Base-by-base conservation (phyloP, 2,888 invertebrate species). In the Eupithecia inturbata region DNA sequence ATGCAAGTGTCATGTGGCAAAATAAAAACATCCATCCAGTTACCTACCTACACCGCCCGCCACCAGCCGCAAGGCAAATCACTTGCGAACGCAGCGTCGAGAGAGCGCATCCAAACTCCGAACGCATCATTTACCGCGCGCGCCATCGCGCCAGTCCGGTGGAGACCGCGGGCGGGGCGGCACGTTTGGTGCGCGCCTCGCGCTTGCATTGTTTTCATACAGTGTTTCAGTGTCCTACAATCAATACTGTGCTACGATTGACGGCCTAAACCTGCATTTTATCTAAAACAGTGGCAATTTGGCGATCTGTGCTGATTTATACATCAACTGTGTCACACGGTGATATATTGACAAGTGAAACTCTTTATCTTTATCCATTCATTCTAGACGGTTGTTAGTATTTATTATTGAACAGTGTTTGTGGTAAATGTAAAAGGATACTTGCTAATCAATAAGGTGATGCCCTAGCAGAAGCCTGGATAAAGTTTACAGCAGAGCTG, bases 141-240 rank as follows among this genome's bases (percentile, higher is more conserved):
- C 78, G 76, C 81, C 83, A 83, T n/a, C 36, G 22, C 36, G 82
- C 85, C 90, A 92, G 94, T 93, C 90, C 88, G 90, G 89, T 89
- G 89, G 89, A 85, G 91, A 85, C 92, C 93, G 92, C 93, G 92
- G 92, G 93, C 92, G 93, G 92, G 93, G 94, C 93, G 93, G 92
- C 93, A 92, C 93, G 92, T 89, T 87, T 87, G 85, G 92, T 91
- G 94, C 92, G 86, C 92, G 94, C 94, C 93, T 93, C 93, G 93
- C 94, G 88, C 80, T 90, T 90, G 86, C 84, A 91, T 92, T 93
- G 91, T 94, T 92, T 91, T 93, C 89, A 88, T 88, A 88, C 89
- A 89, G 92, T 92, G 91, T 92, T 71, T 69, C 76, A 70, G 73
- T 71, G 72, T 92, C 84, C 85, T 85, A 84, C 83, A 91, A 93